Evolutionary conservation across 2,797 vertebrate genomes (phyloP).

Genomic region (Sylvilagus floridanus): DNA sequence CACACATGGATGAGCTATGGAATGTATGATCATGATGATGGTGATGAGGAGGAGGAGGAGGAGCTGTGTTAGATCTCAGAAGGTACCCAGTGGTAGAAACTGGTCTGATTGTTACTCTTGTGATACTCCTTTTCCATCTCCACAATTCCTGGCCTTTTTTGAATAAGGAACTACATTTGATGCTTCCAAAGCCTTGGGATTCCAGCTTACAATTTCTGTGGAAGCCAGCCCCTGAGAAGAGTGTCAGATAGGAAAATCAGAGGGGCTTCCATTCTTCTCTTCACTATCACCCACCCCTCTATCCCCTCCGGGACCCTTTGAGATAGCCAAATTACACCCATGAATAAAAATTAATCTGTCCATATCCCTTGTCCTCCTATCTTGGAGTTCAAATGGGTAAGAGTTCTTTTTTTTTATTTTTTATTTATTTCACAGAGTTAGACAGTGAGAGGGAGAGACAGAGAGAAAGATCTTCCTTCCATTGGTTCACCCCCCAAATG

Average conservation of each 20-base stretch:
- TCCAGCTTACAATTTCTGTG: background rate
- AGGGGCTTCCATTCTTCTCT: constrained; percentile 4
- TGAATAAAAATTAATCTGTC: background rate
- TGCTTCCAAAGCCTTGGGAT: constrained; percentile 14
- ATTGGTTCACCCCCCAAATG: no score
- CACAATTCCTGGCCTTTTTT: background rate
- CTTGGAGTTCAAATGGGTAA: constrained; percentile 7
- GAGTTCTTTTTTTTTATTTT: no score
- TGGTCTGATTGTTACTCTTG: background rate
- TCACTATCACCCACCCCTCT: background rate
- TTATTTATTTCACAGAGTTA: no score
- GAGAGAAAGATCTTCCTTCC: no score
- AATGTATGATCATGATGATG: background rate
- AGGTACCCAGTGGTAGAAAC: background rate
- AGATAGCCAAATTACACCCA: background rate
- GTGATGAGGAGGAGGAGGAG: background rate
- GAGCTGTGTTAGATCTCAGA: background rate
- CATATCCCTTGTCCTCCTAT: background rate
- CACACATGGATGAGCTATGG: background rate
- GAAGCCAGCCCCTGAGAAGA: background rate
- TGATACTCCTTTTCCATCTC: constrained; percentile 29
- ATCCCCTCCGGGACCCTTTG: background rate
- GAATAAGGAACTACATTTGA: constrained; percentile 19
- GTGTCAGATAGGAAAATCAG: background rate
- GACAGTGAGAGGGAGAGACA: no score